A percentile compares a stretch with the other conserved stretches of the same genome.
phyloP scores from a whole-genome alignment of 2,888 invertebrate species.

The Heliothis peltigera region DNA sequence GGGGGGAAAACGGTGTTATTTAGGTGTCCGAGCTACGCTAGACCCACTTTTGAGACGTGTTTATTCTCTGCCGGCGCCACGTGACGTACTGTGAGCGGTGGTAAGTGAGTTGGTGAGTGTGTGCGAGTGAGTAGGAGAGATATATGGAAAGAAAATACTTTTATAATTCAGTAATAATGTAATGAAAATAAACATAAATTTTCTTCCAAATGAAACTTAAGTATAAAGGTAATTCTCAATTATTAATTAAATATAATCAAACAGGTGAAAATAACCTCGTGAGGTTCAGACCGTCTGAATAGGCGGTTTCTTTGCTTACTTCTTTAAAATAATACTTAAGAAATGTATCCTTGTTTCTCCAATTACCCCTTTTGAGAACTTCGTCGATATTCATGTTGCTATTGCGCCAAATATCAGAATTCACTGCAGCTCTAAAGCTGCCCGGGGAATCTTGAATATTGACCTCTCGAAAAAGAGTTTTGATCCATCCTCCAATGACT shows the following conservation, averaged over 20 bases:
- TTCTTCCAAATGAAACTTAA: background rate
- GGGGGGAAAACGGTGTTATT: constrained; percentile 22
- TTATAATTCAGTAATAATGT: background rate
- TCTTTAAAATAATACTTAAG: constrained; percentile 8
- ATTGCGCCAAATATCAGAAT: background rate
- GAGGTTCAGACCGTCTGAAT: background rate
- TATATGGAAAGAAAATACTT: background rate
- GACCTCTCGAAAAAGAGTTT: background rate
- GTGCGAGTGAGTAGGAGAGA: background rate
- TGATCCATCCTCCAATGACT: constrained; percentile 8
- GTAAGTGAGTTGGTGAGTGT: too few species aligned
- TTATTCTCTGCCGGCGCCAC: constrained; percentile 3
- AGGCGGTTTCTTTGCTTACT: background rate
- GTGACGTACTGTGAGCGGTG: background rate
- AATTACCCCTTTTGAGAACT: constrained; percentile 1
- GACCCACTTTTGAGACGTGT: constrained; percentile 16
- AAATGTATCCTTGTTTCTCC: constrained; percentile 1
- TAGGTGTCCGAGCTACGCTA: constrained; percentile 11
- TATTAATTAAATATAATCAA: too few species aligned
- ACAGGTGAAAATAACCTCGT: too few species aligned
- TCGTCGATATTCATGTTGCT: background rate
- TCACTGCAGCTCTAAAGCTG: constrained; percentile 9
- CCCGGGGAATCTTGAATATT: constrained; percentile 4
- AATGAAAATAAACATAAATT: background rate
- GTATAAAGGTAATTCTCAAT: too few species aligned